These are phyloP conservation scores for Malachius bipustulatus DNA, from an alignment of 2,888 invertebrate species.

Conservation along the genomic window DNA sequence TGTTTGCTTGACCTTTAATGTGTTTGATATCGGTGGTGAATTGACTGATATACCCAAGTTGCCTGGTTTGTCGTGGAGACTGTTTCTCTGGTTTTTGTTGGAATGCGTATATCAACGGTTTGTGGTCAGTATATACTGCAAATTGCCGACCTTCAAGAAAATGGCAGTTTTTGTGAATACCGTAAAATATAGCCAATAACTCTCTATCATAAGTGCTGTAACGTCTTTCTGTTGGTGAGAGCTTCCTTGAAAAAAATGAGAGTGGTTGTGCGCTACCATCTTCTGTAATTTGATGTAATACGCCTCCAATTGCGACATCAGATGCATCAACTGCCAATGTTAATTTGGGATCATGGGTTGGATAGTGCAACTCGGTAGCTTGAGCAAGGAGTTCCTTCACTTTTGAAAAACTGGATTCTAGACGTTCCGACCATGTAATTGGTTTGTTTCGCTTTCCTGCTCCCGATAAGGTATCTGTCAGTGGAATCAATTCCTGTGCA, in stretches of 20 bases:
- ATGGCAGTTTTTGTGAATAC: slow-evolving; percentile 26
- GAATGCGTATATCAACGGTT: slow-evolving; percentile 27
- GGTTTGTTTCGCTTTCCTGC: too few relatives aligned
- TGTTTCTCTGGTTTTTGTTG: slow-evolving; percentile 20
- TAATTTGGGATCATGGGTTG: slow-evolving; percentile 4
- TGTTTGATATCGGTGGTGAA: slow-evolving; percentile 28
- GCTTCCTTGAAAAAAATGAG: slow-evolving; percentile 27
- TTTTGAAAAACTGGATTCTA: slow-evolving; percentile 23
- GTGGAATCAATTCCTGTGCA: too few relatives aligned
- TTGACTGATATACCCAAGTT: slow-evolving; percentile 28
- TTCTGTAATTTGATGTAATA: slow-evolving; percentile 26
- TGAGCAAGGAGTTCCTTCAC: slow-evolving; percentile 23
- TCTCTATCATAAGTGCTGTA: slow-evolving; percentile 30
- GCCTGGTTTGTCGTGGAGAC: slow-evolving; percentile 27
- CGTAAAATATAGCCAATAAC: slow-evolving; percentile 28
- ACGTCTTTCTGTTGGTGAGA: slow-evolving; percentile 21
- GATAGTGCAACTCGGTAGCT: slow-evolving; percentile 24
- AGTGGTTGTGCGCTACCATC: slow-evolving; percentile 24
- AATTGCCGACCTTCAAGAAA: slow-evolving; percentile 28
- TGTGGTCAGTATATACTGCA: slow-evolving; percentile 28
- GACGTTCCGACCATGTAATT: too few relatives aligned
- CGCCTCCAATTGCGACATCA: slow-evolving; percentile 28
- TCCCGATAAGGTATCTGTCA: background rate
- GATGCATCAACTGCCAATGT: slow-evolving; percentile 27
- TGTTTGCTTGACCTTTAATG: too few relatives aligned